Evolutionary conservation across 1,140 invertebrate species (phyloP), one percentile per base, ranked within the genome.

Genomic region (Ostrea edulis): DNA sequence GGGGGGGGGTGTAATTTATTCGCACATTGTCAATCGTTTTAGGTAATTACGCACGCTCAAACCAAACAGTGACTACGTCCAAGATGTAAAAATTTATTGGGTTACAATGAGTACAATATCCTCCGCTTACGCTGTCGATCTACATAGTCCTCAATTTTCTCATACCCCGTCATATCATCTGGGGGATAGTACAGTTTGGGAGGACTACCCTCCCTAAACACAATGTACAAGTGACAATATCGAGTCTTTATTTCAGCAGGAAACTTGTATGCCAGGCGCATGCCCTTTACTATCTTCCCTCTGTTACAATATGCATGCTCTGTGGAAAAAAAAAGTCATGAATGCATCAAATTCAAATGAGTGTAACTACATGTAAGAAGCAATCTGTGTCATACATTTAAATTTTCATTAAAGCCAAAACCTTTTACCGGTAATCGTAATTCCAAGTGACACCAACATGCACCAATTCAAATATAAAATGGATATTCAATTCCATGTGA

Each of bases 131-230:
- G 86, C 22, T 92, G 90, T 44, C 91, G 77, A 82, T 85, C 65
- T 17, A 94, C 90, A 81, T 93, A 94, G 5, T 92, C 89, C 77
- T 91, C 90, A 88, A 93, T 90, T 82, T 93, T 91, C 44, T 94
- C 90, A 85, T 92, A 88, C 0, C 97, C 97, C 9, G 94, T 94
- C 35, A 81, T 35, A 14, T 87, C 88, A 87, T 96, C 95, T n/a
- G 96, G 96, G 88, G 95, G 94, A 94, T 98, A 98, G 68, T 95
- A 95, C 91, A 97, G 96, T 93, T 98, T 97, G n/a, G 98, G 98
- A 88, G 98, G 98, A 92, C 96, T 96, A 12, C 98, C 98, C 96
- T 99, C 98, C 95, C 98, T 97, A 53, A 99, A 95, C 52, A 97
- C 95, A 0, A 99, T 97, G 96, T 97, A 99, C 94, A 98, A 99